Base-by-base conservation (phyloP, 2,888 invertebrate genomes). In the Dascillus cervinus region DNA sequence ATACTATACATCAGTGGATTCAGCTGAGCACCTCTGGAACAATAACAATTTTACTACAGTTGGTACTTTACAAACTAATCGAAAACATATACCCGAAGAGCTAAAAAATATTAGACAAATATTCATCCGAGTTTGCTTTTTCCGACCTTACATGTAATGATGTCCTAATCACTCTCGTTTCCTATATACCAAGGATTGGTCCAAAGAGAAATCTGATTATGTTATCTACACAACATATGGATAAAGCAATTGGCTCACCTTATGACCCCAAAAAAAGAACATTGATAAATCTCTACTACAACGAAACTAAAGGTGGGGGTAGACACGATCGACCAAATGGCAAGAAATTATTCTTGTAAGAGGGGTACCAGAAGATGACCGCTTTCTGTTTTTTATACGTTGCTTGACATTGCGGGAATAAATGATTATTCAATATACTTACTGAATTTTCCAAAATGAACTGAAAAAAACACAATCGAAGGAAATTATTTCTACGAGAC, bases 291-390 rank as follows among this genome's bases (percentile, higher is more conserved):
- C 6, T 6, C 11, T 6, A 4, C 10, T 22, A 22, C 8, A 22
- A 22, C 10, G 22, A 22, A 4, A 22, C 22, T 3, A 22, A 22
- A 22, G 22, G 22, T 4, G 22, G n/a, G 4, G 22, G n/a, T 22
- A n/a, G 22, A 22, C 10, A 22, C 22, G 9, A 22, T 22, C 10
- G 22, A 22, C 10, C 22, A 22, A 22, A 22, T 22, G 22, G 22
- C n/a, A n/a, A n/a, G n/a, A n/a, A n/a, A n/a, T n/a, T 8, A 8
- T 11, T 10, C 22, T 22, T 10, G 22, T 11, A 22, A 22, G 22
- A 22, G 22, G 11, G n/a, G 9, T 22, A 22, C 22, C n/a, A 9
- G 22, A 22, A 22, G 22, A 22, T 22, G 22, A 11, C 22, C 22
- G 9, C 11, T 22, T 9, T 22, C 22, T 22, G 8, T 22, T 8